Evolutionary conservation across 2,888 invertebrate species (phyloP).

Genomic region (Orthonevra nobilis): DNA sequence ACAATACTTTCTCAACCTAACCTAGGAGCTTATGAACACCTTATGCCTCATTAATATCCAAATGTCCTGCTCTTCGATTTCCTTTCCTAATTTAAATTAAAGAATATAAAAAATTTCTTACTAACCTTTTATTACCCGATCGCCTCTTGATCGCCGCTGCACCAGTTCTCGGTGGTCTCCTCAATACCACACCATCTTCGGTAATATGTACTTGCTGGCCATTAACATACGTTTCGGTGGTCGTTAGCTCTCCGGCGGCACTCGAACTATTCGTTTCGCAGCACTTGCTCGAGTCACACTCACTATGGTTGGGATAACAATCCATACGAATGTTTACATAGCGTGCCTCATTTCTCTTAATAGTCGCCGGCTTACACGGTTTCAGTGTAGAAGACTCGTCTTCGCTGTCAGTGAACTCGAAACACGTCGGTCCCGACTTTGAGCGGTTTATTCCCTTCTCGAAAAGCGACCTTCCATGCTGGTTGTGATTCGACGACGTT

Average conservation of each 20-base stretch:
- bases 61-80: no score
- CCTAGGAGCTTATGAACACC: no score
- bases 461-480: conserved; percentile 75
- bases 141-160: conserved; percentile 86
- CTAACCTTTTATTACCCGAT: conserved; percentile 84
- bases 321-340: conserved; percentile 79
- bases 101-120: no score
- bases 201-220: conserved; percentile 75
- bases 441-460: conserved; percentile 80
- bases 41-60: no score
- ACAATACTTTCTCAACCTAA: no score
- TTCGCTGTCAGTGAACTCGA: conserved; percentile 78
- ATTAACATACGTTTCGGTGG: conserved; percentile 74
- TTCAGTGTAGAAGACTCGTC: conserved; percentile 77
- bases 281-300: conserved; percentile 75
- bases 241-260: conserved; percentile 74
- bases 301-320: conserved; percentile 79
- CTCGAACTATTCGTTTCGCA: conserved; percentile 72
- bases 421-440: conserved; percentile 80
- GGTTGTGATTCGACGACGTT: conserved; percentile 51
- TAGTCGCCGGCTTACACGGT: conserved; percentile 77
- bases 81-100: no score
- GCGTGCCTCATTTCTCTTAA: conserved; percentile 77
- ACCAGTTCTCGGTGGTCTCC: conserved; percentile 81
- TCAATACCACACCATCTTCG: conserved; percentile 82